Evolutionary conservation across 2,888 invertebrate species (phyloP).

Genomic region (Amphipyra tragopoginis): DNA sequence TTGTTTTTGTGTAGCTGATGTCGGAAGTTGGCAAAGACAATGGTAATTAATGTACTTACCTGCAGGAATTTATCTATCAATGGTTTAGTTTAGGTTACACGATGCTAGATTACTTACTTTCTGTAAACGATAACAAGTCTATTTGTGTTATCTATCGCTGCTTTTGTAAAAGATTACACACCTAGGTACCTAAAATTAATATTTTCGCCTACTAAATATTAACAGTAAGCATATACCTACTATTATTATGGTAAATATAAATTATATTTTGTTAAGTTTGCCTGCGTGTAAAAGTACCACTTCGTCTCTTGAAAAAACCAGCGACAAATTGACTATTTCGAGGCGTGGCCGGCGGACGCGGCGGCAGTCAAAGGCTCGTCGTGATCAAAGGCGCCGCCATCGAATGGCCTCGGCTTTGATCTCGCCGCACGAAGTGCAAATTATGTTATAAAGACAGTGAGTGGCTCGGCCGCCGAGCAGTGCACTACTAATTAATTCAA

Average conservation of each 20-base stretch:
- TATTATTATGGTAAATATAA: conserved; percentile 1
- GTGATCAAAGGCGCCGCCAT: conserved; percentile 89
- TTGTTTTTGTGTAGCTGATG: too few relatives aligned
- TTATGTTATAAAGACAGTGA: conserved; percentile 90
- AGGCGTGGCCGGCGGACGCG: conserved; percentile 86
- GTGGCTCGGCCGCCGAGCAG: conserved; percentile 82
- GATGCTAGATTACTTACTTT: conserved; percentile 28
- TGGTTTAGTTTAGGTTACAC: too few relatives aligned
- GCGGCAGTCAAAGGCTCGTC: conserved; percentile 85
- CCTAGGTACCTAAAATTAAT: too few relatives aligned
- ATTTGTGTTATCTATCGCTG: conserved; percentile 3
- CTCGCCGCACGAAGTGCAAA: conserved; percentile 89
- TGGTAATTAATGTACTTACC: too few relatives aligned
- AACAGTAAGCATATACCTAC: too few relatives aligned
- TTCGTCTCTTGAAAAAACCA: conserved; percentile 73
- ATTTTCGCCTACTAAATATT: too few relatives aligned
- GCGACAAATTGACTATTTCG: conserved; percentile 88
- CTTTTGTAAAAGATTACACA: background rate
- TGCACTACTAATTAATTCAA: conserved; percentile 88
- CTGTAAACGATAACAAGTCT: conserved; percentile 5
- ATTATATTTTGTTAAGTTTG: conserved; percentile 40
- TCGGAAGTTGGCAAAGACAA: too few relatives aligned
- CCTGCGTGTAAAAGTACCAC: conserved; percentile 49
- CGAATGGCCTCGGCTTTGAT: conserved; percentile 86
- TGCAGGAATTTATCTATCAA: too few relatives aligned